Conservation (phyloP, 2,113 vertebrate species). For the Malaclemys terrapin region DNA sequence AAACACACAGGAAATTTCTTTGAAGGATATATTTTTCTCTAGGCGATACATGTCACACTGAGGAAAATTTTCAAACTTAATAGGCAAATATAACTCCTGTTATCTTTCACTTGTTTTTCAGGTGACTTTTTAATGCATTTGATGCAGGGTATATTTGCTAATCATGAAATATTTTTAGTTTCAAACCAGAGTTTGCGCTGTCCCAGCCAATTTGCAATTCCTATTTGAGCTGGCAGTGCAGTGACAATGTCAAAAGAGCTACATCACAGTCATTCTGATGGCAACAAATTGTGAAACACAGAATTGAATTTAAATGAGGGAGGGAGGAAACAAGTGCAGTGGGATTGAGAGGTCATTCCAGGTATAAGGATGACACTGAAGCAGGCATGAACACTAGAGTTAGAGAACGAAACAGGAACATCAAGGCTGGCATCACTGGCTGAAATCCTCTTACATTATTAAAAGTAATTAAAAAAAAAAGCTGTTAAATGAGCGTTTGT, state of each 20-base stretch:
- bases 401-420: constrained; percentile 18
- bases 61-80: background rate
- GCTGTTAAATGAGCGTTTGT: background rate
- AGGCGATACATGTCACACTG: background rate
- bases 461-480: background rate
- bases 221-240: background rate
- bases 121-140: background rate
- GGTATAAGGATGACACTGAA: background rate
- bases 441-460: background rate
- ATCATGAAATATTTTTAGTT: background rate
- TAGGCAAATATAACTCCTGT: background rate
- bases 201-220: background rate
- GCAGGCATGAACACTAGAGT: constrained; percentile 7
- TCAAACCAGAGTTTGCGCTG: background rate
- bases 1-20: background rate
- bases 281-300: background rate
- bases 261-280: background rate
- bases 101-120: background rate
- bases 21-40: background rate
- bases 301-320: constrained; percentile 9
- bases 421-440: background rate
- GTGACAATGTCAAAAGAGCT: background rate
- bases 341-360: constrained; percentile 47
- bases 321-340: constrained; percentile 1
- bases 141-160: background rate